These are phyloP conservation scores for Amazonetta brasiliensis DNA, from an alignment of 2,797 vertebrate genomes.

Conservation along the genomic window DNA sequence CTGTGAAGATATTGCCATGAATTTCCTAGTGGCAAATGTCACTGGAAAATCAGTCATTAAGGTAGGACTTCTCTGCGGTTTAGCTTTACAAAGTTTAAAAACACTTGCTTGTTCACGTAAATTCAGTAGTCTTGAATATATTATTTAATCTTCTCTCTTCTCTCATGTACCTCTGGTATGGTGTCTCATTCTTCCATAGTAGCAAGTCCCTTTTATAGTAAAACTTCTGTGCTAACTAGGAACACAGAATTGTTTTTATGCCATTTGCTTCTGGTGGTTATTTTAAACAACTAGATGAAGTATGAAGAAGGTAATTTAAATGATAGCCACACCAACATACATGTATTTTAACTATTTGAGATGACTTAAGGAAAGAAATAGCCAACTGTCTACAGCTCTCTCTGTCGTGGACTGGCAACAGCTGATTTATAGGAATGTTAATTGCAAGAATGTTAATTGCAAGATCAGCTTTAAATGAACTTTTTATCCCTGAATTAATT, in stretches of 20 bases:
- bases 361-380: neutral
- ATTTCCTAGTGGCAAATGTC: conserved; percentile 97
- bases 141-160: neutral
- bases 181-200: neutral
- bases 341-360: conserved; percentile 21
- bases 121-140: neutral
- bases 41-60: conserved; percentile 98
- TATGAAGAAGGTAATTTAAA: neutral
- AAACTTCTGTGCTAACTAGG: neutral
- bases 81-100: neutral
- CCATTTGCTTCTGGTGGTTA: neutral
- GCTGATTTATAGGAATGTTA: conserved; percentile 72
- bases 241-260: neutral
- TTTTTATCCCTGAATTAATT: conserved; percentile 67
- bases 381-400: neutral
- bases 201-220: neutral
- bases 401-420: conserved; percentile 30
- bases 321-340: neutral
- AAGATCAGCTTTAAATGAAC: conserved; percentile 73
- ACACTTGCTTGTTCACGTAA: neutral
- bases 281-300: neutral
- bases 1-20: conserved; percentile 99
- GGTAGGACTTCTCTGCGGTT: conserved; percentile 77
- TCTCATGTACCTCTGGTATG: neutral
- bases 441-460: conserved; percentile 71